Base-by-base conservation (phyloP, 2,797 vertebrate species). In the Rhinogobio ventralis region DNA sequence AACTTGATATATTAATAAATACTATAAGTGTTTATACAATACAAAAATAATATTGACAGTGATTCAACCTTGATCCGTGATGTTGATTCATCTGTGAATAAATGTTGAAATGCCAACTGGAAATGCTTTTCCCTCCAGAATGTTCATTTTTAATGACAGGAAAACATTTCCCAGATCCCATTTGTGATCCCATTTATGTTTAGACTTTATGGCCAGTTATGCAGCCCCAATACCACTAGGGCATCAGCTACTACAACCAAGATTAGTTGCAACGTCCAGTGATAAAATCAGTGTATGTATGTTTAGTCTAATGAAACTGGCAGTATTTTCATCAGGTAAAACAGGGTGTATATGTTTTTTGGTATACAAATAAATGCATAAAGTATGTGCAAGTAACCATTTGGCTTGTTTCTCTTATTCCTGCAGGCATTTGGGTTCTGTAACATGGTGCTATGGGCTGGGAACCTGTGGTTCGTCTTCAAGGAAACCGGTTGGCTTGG, bases 401-500 rank as follows among this genome's bases (percentile, higher is more conserved):
- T 57, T 23, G 19, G 4, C 30, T 79, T 1, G 11, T 46, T 69
- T 72, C 30, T 55, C 7, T 68, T 51, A 49, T 64, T 17, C 17
- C 74, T 60, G 25, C 90, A 97, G 97, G 96, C 96, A 0, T 98
- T 98, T 30, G 97, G 97, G 1, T 97, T 97, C 87, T 95, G 97
- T 64, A 98, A 98, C 90, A 90, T 97, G 90, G 88, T 97, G 83
- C 94, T 98, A 79, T 97, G 97, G 97, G 91, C 91, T 14, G 97
- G 97, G 66, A 97, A 97, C 92, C 89, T 97, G 39, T 98, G 97
- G 97, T 98, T 98, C 71, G 96, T 97, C 76, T 97, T 98, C 55
- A 97, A 98, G 92, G 97, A 97, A 92, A 97, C 97, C 0, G 96
- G 97, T 67, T 97, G 97, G 96, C 94, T 96, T 0, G 92, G 95